Evolutionary conservation across 1,140 invertebrate genomes (phyloP), one percentile per base, ranked within the genome.

Genomic region (Paralvinella palmiformis): DNA sequence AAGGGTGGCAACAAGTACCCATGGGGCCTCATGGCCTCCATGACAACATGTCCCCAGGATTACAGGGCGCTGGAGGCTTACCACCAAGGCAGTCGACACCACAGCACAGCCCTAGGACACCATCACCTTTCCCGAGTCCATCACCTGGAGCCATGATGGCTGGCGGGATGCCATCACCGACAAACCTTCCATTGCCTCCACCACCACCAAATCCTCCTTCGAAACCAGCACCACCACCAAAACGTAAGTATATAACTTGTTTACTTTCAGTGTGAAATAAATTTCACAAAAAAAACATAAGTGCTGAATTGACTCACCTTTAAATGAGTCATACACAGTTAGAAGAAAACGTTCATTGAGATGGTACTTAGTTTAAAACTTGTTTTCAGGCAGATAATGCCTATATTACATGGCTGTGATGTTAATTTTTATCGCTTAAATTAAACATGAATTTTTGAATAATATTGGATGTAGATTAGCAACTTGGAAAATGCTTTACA

Each of bases 121-220:
- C 50, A 53, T 55, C 60, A 41, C 66, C 45, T 36, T 63, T 41
- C 22, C 52, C 59, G 24, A 68, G 57, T 62, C 63, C 52, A 24
- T 65, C 31, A 27, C 59, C 35, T 65, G 37, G 27, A 15, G 37
- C 15, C n/a, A 31, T 32, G 24, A 31, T 32, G 24, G 61, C 63
- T 63, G 24, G 59, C 35, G 56, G 35, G 37, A 59, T 63, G 35
- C 33, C 53, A 7, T 32, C 63, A 17, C 69, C 60, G 3, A 7
- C 53, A 0, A 44, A 62, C 20, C 44, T 61, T 22, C 68, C 72
- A 17, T 72, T 66, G 52, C 85, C 70, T 31, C 70, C 71, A 6
- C 68, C 71, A 22, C 73, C 71, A 37, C 59, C 58, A 62, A 13
- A 15, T 17, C 60, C 41, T 45, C 60, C 55, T 0, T 20, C 22